Evolutionary conservation across 2,888 invertebrate species (phyloP).

Genomic region (Melanophora roralis): DNA sequence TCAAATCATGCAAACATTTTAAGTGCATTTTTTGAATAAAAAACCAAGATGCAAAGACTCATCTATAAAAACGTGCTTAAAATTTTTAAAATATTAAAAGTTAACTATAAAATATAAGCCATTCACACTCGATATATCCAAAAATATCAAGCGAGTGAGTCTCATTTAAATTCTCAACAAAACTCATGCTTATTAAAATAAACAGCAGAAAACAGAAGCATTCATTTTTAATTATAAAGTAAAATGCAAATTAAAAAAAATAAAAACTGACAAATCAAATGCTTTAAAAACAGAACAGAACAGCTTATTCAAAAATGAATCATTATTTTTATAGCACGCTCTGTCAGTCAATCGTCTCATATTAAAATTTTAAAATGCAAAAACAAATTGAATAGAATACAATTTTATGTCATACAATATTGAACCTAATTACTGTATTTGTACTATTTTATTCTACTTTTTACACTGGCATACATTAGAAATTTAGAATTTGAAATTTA

Average conservation of each 20-base stretch:
- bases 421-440: neutral
- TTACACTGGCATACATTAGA: neutral
- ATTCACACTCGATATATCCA: neutral
- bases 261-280: conserved; percentile 29
- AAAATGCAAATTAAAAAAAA: conserved; percentile 49
- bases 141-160: neutral
- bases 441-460: too few relatives aligned
- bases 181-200: conserved; percentile 5
- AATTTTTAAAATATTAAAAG: too few relatives aligned
- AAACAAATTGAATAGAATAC: neutral
- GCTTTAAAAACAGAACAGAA: neutral
- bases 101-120: neutral
- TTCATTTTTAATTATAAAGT: conserved; percentile 20
- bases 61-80: conserved; percentile 22
- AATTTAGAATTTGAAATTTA: too few relatives aligned
- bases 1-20: conserved; percentile 13
- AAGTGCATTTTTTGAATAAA: neutral
- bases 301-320: conserved; percentile 24
- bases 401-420: neutral
- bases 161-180: conserved; percentile 33
- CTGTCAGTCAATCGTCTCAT: neutral
- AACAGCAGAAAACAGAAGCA: conserved; percentile 46
- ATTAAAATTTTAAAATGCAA: conserved; percentile 29
- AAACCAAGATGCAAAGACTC: neutral
- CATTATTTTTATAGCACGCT: neutral